Evolutionary conservation across 2,888 invertebrate genomes (phyloP).

Genomic region (Uloborus plumipes): DNA sequence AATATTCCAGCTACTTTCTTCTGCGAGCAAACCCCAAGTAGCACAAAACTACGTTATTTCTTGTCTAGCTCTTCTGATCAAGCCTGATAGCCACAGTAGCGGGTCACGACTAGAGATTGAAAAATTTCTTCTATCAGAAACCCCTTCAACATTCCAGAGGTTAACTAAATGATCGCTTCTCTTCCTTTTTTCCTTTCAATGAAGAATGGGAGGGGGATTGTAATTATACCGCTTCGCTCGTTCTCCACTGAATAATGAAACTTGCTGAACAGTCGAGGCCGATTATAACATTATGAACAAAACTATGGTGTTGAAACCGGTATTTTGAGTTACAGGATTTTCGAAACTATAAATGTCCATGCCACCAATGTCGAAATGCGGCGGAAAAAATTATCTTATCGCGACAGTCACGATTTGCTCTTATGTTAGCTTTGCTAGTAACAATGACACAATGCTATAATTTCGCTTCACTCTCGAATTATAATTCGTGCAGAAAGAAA

Average conservation of each 20-base stretch:
- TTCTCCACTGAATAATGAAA: constrained; percentile 13
- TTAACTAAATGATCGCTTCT: constrained; percentile 32
- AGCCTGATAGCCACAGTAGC: constrained; percentile 48
- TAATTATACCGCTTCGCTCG: constrained; percentile 41
- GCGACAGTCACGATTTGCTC: too few species aligned
- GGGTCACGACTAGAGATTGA: constrained; percentile 39
- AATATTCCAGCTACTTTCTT: constrained; percentile 3
- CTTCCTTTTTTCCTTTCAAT: constrained; percentile 24
- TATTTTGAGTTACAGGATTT: too few species aligned
- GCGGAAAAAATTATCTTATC: too few species aligned
- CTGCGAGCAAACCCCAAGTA: constrained; percentile 13
- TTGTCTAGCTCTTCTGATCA: constrained; percentile 29
- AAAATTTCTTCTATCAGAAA: constrained; percentile 49
- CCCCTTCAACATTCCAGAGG: constrained; percentile 44
- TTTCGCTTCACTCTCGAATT: too few species aligned
- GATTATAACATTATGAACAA: constrained; percentile 31
- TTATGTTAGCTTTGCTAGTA: too few species aligned
- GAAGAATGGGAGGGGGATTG: constrained; percentile 35
- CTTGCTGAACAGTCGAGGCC: constrained; percentile 3
- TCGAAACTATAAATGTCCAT: too few species aligned
- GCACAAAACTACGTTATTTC: constrained; percentile 18
- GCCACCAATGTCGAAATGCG: too few species aligned
- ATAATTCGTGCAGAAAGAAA: too few species aligned
- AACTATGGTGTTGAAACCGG: too few species aligned
- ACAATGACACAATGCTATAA: too few species aligned